Base-by-base conservation (phyloP, 2,113 vertebrate genomes). In the Siphamia tubifer region DNA sequence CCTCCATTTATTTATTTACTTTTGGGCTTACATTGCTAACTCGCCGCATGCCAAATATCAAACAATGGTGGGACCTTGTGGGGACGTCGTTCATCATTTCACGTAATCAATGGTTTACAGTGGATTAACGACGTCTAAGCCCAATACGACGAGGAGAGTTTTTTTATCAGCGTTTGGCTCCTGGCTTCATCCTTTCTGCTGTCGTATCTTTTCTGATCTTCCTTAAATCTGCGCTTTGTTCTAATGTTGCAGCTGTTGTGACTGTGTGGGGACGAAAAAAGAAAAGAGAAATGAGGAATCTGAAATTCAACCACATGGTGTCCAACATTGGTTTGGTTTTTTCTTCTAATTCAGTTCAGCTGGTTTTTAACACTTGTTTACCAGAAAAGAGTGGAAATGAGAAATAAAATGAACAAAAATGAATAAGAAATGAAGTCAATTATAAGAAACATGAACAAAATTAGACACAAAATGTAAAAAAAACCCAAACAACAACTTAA, bases 161-260 rank as follows among this genome's bases (percentile, higher is more conserved):
- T 17, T 51, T 53, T 25, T 40, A 15, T 1, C 68, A 54, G 16
- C 21, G 36, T 43, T 54, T 49, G 21, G 1, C 38, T 19, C 36
- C 19, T 38, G 47, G 35, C 32, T 13, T 24, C 43, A 12, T 78
- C 68, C 23, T 16, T 10, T 35, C 19, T 24, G 11, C 44, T 51
- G 23, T 11, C 42, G 49, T 42, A 11, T 71, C 34, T 1, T 30
- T 12, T 44, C 34, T 52, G 35, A 77, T 47, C 45, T 28, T 49
- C 8, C 6, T 9, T 20, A 47, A 34, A 58, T 55, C 27, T 43
- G 32, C 13, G 51, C 31, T 48, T 35, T 45, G n/a, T 54, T 60
- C 56, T 25, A 12, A 15, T 28, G 12, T 6, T 23, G 32, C 28
- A 54, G 49, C 70, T 78, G 51, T 55, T 35, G 31, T 36, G 53